A percentile compares a stretch with the other conserved stretches of the same genome.
These are phyloP conservation scores for Nothobranchius furzeri DNA, from an alignment of 2,113 vertebrate genomes.

Conservation along the genomic window DNA sequence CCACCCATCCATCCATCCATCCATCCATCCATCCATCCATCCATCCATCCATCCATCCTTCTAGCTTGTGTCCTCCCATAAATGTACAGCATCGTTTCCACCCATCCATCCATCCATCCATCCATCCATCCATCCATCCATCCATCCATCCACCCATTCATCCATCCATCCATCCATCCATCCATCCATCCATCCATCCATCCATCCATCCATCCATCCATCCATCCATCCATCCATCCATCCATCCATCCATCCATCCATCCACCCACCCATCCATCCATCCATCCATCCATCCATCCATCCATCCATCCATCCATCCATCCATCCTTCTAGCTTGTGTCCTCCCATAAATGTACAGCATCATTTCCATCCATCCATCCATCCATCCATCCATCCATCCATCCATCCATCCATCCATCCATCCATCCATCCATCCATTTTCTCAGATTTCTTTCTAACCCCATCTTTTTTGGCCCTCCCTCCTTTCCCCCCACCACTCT, in stretches of 20 bases:
- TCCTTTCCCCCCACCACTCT: no score
- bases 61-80: no score
- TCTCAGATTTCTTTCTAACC: not conserved
- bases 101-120: conserved; percentile 15
- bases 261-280: conserved; percentile 1
- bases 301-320: conserved; percentile 10
- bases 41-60: conserved; percentile 20
- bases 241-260: conserved; percentile 17
- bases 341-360: no score
- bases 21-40: conserved; percentile 1
- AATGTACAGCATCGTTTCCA: no score
- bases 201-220: conserved; percentile 21
- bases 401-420: conserved; percentile 26
- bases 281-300: conserved; percentile 29
- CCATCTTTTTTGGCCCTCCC: not conserved
- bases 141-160: conserved; percentile 25
- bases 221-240: conserved; percentile 12
- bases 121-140: conserved; percentile 9
- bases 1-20: conserved; percentile 24
- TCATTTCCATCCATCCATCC: conserved; percentile 7
- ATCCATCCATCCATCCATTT: conserved; percentile 3
- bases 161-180: conserved; percentile 7
- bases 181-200: conserved; percentile 20
- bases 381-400: conserved; percentile 11
- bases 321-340: conserved; percentile 44